Evolutionary conservation across 2,888 invertebrate genomes (phyloP), one percentile per base, ranked within the genome.

Genomic region (Eugnorisma glareosa): DNA sequence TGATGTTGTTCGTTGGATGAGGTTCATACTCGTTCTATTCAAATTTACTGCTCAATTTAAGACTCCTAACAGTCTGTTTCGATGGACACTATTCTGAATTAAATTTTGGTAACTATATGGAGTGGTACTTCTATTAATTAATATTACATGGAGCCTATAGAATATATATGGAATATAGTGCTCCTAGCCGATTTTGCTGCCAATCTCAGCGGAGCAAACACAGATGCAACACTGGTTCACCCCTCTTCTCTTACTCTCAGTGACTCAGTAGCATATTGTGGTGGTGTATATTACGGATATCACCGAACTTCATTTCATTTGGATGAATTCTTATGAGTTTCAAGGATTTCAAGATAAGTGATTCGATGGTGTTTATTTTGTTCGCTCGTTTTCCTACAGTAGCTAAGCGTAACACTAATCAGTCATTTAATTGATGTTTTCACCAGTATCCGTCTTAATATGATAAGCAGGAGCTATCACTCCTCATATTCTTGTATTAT

Each of bases 1-100:
- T 86, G 83, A 64, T 77, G 83, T 77, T 15, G 21, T 31, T n/a
- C 31, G 8, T 15, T 64, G 31, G 54, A 51, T 61, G 40, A 28
- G 2, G 18, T 8, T 66, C 24, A 24, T 35, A 18, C n/a, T 18
- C 13, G 2, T 8, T 31, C 40, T 64, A 64, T 40, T 40, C 40
- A 40, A 64, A 64, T 40, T 63, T 59, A 10, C 59, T 31, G 59
- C 31, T 31, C 1, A 31, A 59, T 59, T 64, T 40, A 40, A n/a
- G 40, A n/a, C 64, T 40, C 1, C 15, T 37, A n/a, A 8, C n/a
- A 3, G 15, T n/a, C 37, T 63, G 7, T 37, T 37, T n/a, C 18
- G 18, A 43, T 40, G 40, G 8, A 40, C n/a, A 28, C 4, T 64
- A n/a, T 40, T 4, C 15, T 18, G n/a, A 64, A 64, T 64, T 28